Base-by-base conservation (phyloP, 2,888 invertebrate genomes). In the Troides aeacus region DNA sequence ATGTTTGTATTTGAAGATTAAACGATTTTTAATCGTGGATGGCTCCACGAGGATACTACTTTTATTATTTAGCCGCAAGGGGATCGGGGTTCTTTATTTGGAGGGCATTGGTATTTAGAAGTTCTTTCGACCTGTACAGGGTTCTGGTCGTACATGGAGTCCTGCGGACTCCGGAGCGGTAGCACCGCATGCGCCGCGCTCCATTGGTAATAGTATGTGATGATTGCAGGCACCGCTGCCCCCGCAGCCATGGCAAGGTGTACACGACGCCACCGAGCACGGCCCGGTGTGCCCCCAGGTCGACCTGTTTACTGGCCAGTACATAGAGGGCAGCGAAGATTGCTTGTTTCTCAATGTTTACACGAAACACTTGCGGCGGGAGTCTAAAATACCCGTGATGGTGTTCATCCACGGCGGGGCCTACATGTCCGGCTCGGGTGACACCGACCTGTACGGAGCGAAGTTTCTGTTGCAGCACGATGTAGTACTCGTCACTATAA, bases 361-460 rank as follows among this genome's bases (percentile, higher is more conserved):
- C 68, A 80, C 84, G 0, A 81, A 76, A 67, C 77, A 79, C 0
- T 65, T 83, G 17, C 24, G 74, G 7, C 57, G 70, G 0, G 63
- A 72, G 18, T 71, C 77, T 17, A 81, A 81, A 69, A 71, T 81
- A 23, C 87, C 89, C 0, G 90, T 89, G 0, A 84, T 90, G 81
- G 81, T 89, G 0, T 89, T 79, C 72, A 81, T 89, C 50, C 89
- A 89, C 61, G 88, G 87, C 17, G 89, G 89, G 10, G 82, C 78
- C 2, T 88, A 78, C 71, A 76, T 77, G 69, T 77, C 78, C 5
- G 88, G 88, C 3, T 81, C 82, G 1, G 85, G 85, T 2, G 74
- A 85, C 64, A 70, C 76, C 8, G 81, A 82, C 7, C 64, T 75
- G 12, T 80, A 79, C 59, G 87, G 88, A 0, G 87, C 89, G 12